Evolutionary conservation across 2,888 invertebrate species (phyloP), one percentile per base, ranked within the genome.

Genomic region (Cryptocephalus moraei): DNA sequence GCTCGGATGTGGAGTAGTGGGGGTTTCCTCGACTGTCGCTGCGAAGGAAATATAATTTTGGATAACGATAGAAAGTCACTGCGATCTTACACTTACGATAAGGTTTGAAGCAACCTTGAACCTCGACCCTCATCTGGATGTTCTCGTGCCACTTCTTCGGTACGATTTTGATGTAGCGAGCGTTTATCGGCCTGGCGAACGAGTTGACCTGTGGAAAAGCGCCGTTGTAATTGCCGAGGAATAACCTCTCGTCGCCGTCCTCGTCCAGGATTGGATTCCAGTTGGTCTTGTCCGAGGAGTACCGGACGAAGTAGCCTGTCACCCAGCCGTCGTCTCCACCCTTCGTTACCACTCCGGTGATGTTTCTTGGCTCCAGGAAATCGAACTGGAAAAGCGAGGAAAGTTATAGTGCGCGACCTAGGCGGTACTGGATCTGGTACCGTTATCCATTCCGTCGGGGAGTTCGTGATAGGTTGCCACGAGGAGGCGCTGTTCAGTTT

Each of bases 311-410:
- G 71, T 82, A 91, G 0, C 81, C 74, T 1, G 81, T 80, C 1
- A 91, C 86, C 85, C 86, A 91, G 12, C 82, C 82, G 39, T 76
- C 73, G 0, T 77, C 71, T 0, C 84, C 82, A 10, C 84, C 86
- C 65, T 84, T 83, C 0, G 85, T 88, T 44, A 78, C 76, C 40
- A 92, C 68, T 32, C 90, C 91, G 1, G 90, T 89, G 36, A 92
- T 68, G 61, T 84, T 84, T 41, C 86, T 79, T 0, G 82, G 80
- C 13, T 81, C 82, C 42, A 82, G 70, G 67, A 91, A 89, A 69
- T 91, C 84, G 64, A 90, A 83, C 80, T 82, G 68, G 9, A 68
- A 62, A 22, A 22, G 22, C 6, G 22, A 6, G n/a, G 6, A 36
- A 6, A 36, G 36, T 36, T 36, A 11, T 6, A 2, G 6, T 6